These are phyloP conservation scores for Gobio occitaniae DNA, from an alignment of 2,797 vertebrate genomes.

Conservation along the genomic window DNA sequence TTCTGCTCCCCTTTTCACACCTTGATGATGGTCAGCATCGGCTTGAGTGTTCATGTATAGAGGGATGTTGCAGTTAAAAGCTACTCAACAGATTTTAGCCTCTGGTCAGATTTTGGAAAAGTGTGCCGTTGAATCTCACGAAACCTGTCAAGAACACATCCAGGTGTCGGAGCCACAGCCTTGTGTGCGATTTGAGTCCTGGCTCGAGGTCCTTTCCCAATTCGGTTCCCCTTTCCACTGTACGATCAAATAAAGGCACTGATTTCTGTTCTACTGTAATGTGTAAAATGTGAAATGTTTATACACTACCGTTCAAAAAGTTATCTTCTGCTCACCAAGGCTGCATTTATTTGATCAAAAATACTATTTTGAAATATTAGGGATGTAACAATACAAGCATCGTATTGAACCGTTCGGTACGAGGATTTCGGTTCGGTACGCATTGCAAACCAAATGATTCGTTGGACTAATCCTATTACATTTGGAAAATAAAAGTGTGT, in stretches of 20 bases:
- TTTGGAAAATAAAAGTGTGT: too few species aligned
- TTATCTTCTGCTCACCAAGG: background rate
- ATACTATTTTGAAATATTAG: background rate
- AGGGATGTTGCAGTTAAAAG: conserved; percentile 20
- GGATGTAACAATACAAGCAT: too few species aligned
- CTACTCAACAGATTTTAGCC: conserved; percentile 34
- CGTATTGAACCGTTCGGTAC: too few species aligned
- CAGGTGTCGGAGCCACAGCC: background rate
- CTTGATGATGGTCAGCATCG: background rate
- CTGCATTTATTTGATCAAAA: background rate
- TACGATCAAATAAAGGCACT: too few species aligned
- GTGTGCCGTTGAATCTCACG: background rate
- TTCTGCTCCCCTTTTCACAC: background rate
- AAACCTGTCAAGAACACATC: background rate
- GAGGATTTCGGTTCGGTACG: too few species aligned
- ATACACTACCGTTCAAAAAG: background rate
- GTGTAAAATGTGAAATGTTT: background rate
- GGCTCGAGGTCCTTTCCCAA: background rate
- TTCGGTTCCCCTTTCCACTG: too few species aligned
- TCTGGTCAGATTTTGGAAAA: background rate
- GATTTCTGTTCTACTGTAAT: background rate
- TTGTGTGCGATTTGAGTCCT: background rate
- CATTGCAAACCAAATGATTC: too few species aligned
- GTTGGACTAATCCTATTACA: too few species aligned
- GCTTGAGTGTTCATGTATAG: background rate